phyloP scores from a whole-genome alignment of 2,888 invertebrate species.

The Endomychus coccineus region DNA sequence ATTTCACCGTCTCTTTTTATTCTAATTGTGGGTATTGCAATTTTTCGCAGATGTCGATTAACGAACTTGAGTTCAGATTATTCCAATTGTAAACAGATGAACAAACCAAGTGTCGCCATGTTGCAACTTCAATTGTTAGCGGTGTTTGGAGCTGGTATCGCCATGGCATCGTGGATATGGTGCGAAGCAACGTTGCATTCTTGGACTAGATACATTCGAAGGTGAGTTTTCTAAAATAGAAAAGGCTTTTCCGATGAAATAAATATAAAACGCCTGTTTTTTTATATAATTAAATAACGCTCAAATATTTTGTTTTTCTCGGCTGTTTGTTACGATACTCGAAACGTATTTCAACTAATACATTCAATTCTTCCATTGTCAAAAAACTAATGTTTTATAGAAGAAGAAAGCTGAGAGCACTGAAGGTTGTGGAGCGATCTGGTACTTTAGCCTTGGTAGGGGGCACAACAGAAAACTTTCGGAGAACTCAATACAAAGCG shows the following conservation, averaged over 20 bases:
- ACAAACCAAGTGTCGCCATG: conserved; percentile 74
- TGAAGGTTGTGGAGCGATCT: too few species aligned
- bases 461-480: too few species aligned
- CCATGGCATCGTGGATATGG: conserved; percentile 94
- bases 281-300: too few species aligned
- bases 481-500: too few species aligned
- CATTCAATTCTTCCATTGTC: too few species aligned
- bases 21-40: background rate
- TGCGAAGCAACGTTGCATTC: conserved; percentile 74
- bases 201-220: conserved; percentile 79
- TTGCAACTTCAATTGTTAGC: conserved; percentile 75
- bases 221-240: conserved; percentile 50
- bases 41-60: conserved; percentile 43
- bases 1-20: background rate
- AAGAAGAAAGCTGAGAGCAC: too few species aligned
- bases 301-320: too few species aligned
- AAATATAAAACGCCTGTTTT: too few species aligned
- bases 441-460: too few species aligned
- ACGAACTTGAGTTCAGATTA: conserved; percentile 39
- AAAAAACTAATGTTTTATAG: too few species aligned
- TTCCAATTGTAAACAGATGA: conserved; percentile 56
- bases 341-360: too few species aligned
- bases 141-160: conserved; percentile 75
- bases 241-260: background rate
- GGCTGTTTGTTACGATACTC: too few species aligned